Conservation (phyloP, 2,888 invertebrate genomes). For the Notodonta dromedarius region DNA sequence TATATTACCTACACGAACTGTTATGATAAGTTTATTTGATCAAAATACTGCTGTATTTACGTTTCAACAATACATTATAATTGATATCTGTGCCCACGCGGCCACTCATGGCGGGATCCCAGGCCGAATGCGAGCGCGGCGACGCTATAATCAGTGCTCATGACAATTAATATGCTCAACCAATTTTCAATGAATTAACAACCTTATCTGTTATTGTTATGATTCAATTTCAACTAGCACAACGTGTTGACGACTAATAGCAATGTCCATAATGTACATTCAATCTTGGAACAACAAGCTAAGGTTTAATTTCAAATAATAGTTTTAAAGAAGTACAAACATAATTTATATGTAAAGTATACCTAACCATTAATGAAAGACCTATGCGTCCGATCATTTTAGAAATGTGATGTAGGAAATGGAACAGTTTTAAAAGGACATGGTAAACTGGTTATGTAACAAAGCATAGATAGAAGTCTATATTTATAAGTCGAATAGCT, state of each 20-base stretch:
- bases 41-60: constrained; percentile 19
- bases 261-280: not conserved
- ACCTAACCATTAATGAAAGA: constrained; percentile 16
- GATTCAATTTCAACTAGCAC: not conserved
- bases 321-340: constrained; percentile 1
- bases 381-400: constrained; percentile 7
- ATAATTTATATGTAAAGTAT: constrained; percentile 11
- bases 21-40: not conserved
- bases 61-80: not conserved
- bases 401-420: constrained; percentile 8
- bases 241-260: not conserved
- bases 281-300: not conserved
- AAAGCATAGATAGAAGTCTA: constrained; percentile 24
- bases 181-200: not conserved
- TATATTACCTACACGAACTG: not conserved
- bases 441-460: constrained; percentile 14
- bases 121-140: constrained; percentile 23
- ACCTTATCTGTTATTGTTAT: constrained; percentile 4
- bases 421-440: constrained; percentile 15
- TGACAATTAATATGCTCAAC: constrained; percentile 9
- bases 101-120: constrained; percentile 21
- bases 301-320: not conserved
- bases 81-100: constrained; percentile 18
- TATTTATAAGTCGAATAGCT: constrained; percentile 6
- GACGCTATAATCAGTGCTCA: constrained; percentile 21